Base-by-base conservation (phyloP, 2,888 invertebrate species). In the Pterostichus madidus region DNA sequence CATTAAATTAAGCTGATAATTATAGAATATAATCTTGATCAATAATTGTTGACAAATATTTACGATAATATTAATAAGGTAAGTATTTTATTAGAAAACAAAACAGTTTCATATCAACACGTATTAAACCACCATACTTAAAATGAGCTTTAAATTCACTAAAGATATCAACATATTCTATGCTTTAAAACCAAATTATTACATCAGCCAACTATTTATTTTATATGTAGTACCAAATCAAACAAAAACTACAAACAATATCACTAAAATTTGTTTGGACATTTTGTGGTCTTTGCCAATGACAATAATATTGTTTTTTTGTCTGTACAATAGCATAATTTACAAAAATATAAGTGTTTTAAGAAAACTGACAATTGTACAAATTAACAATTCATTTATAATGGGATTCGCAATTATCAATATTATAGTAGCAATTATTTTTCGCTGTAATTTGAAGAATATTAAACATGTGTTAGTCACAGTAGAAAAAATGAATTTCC, bases 131-230 rank as follows among this genome's bases (percentile, higher is more conserved):
- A 61, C 1, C 24, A 24, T 24, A 10, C 2, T 32, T 32, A 11
- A 17, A 17, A 61, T 61, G 61, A 24, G 31, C 31, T 61, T 11
- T 10, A 32, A 32, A 61, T 17, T 61, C 5, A 61, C 10, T 11
- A 61, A 61, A 61, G 31, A 61, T 31, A 61, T 35, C 35, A 15
- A 68, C 15, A 68, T 68, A 17, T 68, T 68, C 7, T 39, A 68
- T 13, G 64, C 64, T 0, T 13, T 68, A n/a, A 39, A 39, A 68
- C 35, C 13, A 13, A 68, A 68, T 68, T 68, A 68, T 68, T 68
- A 68, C 6, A n/a, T 39, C 13, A 68, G 64, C 2, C 64, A 68
- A 39, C 35, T 68, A 8, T 68, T 17, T 68, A 7, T n/a, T 35
- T 68, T 39, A n/a, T 68, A 68, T 39, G 35, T 15, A n/a, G 15